phyloP scores from a whole-genome alignment of 1,140 invertebrate species.

The Sitobion miscanthi region DNA sequence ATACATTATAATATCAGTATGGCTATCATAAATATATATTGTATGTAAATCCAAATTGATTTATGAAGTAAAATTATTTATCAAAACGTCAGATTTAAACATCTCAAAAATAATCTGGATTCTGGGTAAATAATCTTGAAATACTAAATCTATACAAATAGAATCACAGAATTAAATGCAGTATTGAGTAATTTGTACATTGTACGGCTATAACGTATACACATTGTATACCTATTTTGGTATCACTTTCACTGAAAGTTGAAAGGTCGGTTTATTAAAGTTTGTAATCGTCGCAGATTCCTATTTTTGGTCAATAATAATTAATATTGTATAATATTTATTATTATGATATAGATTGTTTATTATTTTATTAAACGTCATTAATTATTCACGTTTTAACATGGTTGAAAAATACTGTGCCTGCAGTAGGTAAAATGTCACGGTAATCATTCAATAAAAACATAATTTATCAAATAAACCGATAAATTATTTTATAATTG shows the following conservation, averaged over 20 bases:
- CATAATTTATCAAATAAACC: background rate
- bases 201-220: background rate
- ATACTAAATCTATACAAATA: background rate
- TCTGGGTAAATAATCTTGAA: background rate
- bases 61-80: background rate
- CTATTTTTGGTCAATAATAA: background rate
- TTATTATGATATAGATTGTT: background rate
- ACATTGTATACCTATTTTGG: background rate
- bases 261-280: background rate
- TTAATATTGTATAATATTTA: background rate
- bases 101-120: background rate
- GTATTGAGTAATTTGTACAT: background rate
- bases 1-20: background rate
- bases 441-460: background rate
- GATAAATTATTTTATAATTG: background rate
- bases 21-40: background rate
- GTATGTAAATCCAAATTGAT: background rate
- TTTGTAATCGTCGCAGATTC: background rate
- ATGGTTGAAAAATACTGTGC: background rate
- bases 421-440: background rate
- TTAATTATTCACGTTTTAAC: background rate
- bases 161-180: background rate
- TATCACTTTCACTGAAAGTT: constrained; percentile 28
- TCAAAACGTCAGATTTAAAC: background rate
- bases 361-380: background rate